phyloP scores from a whole-genome alignment of 2,113 vertebrate species.

The Cacatua alba region DNA sequence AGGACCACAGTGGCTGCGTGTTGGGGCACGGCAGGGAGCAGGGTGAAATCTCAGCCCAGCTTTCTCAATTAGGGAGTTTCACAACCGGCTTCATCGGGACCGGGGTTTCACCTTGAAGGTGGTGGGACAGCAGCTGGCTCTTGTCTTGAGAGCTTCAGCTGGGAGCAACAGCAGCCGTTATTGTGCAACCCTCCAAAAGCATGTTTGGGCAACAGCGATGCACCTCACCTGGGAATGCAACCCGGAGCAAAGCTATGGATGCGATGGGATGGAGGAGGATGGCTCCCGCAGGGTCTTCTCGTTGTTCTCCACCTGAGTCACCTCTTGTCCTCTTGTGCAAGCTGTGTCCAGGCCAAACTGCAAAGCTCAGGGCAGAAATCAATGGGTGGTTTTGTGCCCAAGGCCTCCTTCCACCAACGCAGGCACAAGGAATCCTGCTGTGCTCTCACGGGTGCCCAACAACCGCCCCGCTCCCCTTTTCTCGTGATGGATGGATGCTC shows the following conservation, averaged over 20 bases:
- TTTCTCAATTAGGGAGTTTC: neutral
- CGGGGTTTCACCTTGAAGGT: accelerated
- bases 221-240: neutral
- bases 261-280: neutral
- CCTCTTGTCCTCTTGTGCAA: neutral
- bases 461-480: neutral
- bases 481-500: neutral
- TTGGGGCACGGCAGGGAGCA: neutral
- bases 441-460: neutral
- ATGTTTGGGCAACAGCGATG: neutral
- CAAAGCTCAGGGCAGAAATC: neutral
- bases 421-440: neutral
- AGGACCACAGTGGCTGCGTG: accelerated
- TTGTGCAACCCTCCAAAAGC: neutral
- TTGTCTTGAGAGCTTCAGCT: neutral
- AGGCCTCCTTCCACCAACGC: accelerated
- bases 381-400: neutral
- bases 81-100: accelerated
- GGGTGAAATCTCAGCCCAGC: neutral
- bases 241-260: neutral
- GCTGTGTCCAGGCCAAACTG: neutral
- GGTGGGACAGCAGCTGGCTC: neutral
- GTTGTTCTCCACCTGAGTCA: neutral
- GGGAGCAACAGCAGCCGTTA: neutral
- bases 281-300: neutral